Percentiles rank a stretch among this genome's conserved stretches.
These are phyloP conservation scores for Erebia ligea DNA, from an alignment of 2,888 invertebrate genomes.

Conservation along the genomic window DNA sequence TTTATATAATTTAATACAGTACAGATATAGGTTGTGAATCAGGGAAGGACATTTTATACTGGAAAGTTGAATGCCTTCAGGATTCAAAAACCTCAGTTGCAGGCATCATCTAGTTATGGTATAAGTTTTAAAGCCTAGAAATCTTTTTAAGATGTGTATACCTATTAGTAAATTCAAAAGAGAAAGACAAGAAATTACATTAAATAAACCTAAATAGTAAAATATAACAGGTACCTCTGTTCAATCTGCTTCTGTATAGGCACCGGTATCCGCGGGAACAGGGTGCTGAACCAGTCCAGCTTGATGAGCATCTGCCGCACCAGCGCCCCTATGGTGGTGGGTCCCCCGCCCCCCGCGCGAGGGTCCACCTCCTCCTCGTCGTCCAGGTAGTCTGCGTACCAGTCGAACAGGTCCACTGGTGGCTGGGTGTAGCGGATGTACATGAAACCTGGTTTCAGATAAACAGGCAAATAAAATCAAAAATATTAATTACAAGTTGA, in stretches of 20 bases:
- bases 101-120: no score
- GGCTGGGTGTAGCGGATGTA: slow-evolving; percentile 97
- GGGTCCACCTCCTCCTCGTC: slow-evolving; percentile 99
- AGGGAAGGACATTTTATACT: no score
- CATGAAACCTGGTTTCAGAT: slow-evolving; percentile 83
- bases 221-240: slow-evolving; percentile 78
- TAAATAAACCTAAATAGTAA: neutral
- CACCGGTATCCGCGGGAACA: slow-evolving; percentile 99
- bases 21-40: no score
- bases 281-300: slow-evolving; percentile 99
- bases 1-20: no score
- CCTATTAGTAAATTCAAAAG: no score
- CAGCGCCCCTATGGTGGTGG: slow-evolving; percentile 96
- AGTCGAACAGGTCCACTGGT: slow-evolving; percentile 96
- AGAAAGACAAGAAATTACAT: neutral
- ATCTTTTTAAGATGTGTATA: no score
- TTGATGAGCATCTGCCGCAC: slow-evolving; percentile 96
- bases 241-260: slow-evolving; percentile 97
- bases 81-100: no score
- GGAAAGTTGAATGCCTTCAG: no score
- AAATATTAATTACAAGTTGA: no score
- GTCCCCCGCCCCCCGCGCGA: slow-evolving; percentile 98
- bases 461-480: no score
- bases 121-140: no score
- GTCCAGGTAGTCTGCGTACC: slow-evolving; percentile 98